Percentiles rank a stretch among this genome's conserved stretches.
Evolutionary conservation across 2,113 vertebrate species (phyloP).

Genomic region (Phalacrocorax aristotelis): DNA sequence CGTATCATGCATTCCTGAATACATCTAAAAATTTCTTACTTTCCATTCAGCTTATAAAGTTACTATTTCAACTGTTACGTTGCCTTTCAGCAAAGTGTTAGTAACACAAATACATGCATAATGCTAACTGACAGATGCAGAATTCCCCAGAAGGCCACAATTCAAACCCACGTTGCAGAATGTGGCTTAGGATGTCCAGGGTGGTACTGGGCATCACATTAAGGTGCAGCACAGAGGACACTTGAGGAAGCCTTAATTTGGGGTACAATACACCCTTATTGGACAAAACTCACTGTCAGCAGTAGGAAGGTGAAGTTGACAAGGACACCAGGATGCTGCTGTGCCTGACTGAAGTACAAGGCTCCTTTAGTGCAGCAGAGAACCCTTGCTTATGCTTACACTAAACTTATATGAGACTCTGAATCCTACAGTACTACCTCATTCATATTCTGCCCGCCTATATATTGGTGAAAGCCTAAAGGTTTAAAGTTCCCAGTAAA

Average conservation of each 20-base stretch:
- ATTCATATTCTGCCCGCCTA: rapidly evolving
- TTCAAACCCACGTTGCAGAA: not conserved
- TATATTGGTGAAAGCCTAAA: not conserved
- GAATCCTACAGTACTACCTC: not conserved
- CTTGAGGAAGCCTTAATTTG: not conserved
- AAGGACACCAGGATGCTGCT: not conserved
- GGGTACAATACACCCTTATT: not conserved
- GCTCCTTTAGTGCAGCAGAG: not conserved
- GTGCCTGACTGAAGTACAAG: not conserved
- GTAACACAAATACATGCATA: not conserved
- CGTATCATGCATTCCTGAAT: not conserved
- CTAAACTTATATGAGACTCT: not conserved
- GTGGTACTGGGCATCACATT: not conserved
- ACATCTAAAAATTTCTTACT: not conserved
- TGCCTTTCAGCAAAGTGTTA: not conserved
- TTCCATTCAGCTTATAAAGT: not conserved
- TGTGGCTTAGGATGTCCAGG: not conserved
- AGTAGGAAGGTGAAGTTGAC: not conserved
- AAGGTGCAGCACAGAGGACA: not conserved
- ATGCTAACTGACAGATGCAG: not conserved
- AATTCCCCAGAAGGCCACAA: not conserved
- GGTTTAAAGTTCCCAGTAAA: not conserved
- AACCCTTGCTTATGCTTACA: not conserved
- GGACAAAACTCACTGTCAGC: not conserved
- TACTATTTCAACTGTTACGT: not conserved